Evolutionary conservation across 2,113 vertebrate species (phyloP).

Genomic region (Bubalus kerabau): DNA sequence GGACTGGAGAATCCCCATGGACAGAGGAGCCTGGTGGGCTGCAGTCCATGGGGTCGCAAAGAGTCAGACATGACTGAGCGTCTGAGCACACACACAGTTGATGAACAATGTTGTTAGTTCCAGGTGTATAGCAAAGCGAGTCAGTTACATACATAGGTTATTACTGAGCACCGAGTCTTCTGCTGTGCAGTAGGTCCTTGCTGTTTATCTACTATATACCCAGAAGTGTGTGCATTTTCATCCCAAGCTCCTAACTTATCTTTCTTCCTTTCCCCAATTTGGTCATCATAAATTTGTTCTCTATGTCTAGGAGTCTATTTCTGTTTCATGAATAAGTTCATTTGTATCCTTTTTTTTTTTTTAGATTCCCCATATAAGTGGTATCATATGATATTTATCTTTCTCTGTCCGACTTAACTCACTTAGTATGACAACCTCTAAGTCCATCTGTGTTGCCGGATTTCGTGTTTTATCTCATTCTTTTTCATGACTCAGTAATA

Average conservation of each 20-base stretch:
- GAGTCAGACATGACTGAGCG: neutral
- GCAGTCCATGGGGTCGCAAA: neutral
- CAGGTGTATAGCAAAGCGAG: neutral
- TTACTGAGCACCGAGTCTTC: neutral
- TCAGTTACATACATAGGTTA: neutral
- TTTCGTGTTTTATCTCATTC: neutral
- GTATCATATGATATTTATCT: too few relatives aligned
- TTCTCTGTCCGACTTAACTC: neutral
- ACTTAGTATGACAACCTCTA: neutral
- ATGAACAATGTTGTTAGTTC: accelerated
- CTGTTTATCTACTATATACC: accelerated
- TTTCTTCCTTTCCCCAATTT: neutral
- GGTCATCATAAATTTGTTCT: neutral
- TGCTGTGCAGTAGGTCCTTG: neutral
- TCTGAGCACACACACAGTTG: neutral
- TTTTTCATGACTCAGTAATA: neutral
- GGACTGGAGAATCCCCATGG: neutral
- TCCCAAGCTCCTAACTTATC: neutral
- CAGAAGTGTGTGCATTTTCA: accelerated
- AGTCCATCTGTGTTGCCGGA: neutral
- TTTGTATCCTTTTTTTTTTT: neutral
- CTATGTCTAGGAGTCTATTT: neutral
- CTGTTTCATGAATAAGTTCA: neutral
- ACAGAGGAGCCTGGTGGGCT: neutral
- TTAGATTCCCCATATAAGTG: neutral